These are phyloP conservation scores for Paramormyrops kingsleyae DNA, from an alignment of 2,113 vertebrate genomes.

Conservation along the genomic window DNA sequence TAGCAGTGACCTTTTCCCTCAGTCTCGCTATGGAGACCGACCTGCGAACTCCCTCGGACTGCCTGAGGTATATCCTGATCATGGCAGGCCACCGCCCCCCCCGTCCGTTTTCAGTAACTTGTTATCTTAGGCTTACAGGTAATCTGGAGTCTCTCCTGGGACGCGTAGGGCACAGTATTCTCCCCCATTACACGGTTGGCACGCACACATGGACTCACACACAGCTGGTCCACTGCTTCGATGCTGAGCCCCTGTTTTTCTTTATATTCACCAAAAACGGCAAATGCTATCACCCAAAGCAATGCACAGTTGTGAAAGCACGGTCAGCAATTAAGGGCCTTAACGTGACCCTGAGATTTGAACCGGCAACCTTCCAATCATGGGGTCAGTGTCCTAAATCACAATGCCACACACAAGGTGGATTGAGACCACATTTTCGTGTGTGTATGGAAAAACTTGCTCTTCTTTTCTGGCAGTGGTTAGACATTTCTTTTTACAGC, in stretches of 20 bases:
- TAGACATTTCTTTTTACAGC: not conserved
- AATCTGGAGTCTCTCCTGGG: not conserved
- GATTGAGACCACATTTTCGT: not conserved
- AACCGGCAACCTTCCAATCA: not conserved
- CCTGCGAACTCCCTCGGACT: not conserved
- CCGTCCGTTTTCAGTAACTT: not conserved
- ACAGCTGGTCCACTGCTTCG: not conserved
- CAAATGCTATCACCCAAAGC: not conserved
- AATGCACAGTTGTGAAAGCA: not conserved
- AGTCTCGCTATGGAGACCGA: not conserved
- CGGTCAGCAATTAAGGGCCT: not conserved
- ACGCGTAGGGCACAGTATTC: not conserved
- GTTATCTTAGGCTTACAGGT: not conserved
- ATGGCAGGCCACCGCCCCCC: not conserved
- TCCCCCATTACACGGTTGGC: not conserved
- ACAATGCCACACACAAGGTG: not conserved
- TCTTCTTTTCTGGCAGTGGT: not conserved
- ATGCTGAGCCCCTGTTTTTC: not conserved
- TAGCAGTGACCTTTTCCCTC: not conserved
- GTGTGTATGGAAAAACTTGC: not conserved
- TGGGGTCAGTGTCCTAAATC: not conserved
- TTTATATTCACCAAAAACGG: not conserved
- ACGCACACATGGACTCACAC: not conserved
- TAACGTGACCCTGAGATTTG: not conserved
- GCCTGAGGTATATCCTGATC: not conserved